Evolutionary conservation across 1,140 invertebrate genomes (phyloP), one percentile per base, ranked within the genome.

Genomic region (Schlechtendalia chinensis): DNA sequence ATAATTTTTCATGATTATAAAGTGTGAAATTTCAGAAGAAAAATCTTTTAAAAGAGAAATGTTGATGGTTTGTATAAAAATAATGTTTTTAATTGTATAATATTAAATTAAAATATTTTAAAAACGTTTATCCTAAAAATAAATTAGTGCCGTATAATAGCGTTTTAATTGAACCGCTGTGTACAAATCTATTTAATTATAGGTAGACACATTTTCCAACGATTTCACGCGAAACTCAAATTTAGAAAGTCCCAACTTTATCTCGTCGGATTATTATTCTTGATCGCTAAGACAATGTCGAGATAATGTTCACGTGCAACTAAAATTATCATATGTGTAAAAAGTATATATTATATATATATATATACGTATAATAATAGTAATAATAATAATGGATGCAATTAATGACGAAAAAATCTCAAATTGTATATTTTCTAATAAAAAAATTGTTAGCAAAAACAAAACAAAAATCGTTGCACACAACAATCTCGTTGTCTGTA

Each of bases 371-470:
- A 32, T 59, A 59, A 58, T 19, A 39, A 65, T 61, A 59, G 27
- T 4, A 59, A 59, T 24, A 19, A 1, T 3, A 65, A 39, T 17
- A 5, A 22, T 16, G 45, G 19, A 17, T 16, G 39, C 6, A 24
- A 22, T 69, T 69, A 69, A 69, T 47, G 45, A 45, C 19, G 45
- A 8, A 45, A 1, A 69, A 32, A n/a, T 65, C 10, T 12, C n/a
- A 47, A 69, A 69, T 22, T 24, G 39, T 69, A 47, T 69, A 69
- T 69, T 69, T 69, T 69, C 65, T 69, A 32, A 47, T 47, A 0
- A 24, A 5, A 16, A 69, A 45, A 8, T 39, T 39, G 8, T 39
- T 39, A 39, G n/a, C n/a, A n/a, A n/a, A n/a, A n/a, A n/a, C n/a
- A 39, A 39, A 39, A 39, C 32, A 8, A 39, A 39, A 39, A 39